Evolutionary conservation across 2,797 vertebrate genomes (phyloP), one percentile per base, ranked within the genome.

Genomic region (Gymnothorax javanicus): DNA sequence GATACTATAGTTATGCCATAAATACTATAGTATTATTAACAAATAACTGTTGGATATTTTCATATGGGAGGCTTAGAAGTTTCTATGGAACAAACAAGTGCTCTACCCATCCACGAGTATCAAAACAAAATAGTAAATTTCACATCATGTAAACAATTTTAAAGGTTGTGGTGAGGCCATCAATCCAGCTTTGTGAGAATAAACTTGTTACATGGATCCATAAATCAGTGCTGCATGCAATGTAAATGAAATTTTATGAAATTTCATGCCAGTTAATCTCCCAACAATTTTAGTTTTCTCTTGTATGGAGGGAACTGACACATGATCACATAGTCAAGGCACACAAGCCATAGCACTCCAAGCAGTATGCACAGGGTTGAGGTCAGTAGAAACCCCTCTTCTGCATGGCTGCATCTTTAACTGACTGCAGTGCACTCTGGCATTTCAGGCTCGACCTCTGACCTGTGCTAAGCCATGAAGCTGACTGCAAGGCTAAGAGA

Each of bases 361-460:
- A 17, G 25, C 56, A 25, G 58, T 17, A 27, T 86, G 27, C 54
- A 33, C 81, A 11, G 11, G n/a, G 17, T 20, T 20, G 57, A 33
- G 33, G 17, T 62, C 64, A 52, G 52, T 23, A 50, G 67, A 27
- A 17, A 62, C n/a, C 60, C 15, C 77, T 86, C 52, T 86, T 52
- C 64, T 25, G 20, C 86, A 83, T 83, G 64, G 62, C 25, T 83
- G 62, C 54, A 86, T n/a, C 64, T 33, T 58, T 56, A 56, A 58
- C 25, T 20, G 73, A 58, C 25, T 20, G 73, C n/a, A 57, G 73
- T 43, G 25, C 73, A 15, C 59, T n/a, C 59, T 23, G 52, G 84
- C 17, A 43, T 75, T 59, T 59, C 84, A 59, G 57, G 54, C 67
- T 56, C 60, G 84, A 77, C 71, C 54, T 85, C 59, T 59, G 84